Evolutionary conservation across 2,797 vertebrate species (phyloP), one percentile per base, ranked within the genome.

Genomic region (Bovichtus variegatus): DNA sequence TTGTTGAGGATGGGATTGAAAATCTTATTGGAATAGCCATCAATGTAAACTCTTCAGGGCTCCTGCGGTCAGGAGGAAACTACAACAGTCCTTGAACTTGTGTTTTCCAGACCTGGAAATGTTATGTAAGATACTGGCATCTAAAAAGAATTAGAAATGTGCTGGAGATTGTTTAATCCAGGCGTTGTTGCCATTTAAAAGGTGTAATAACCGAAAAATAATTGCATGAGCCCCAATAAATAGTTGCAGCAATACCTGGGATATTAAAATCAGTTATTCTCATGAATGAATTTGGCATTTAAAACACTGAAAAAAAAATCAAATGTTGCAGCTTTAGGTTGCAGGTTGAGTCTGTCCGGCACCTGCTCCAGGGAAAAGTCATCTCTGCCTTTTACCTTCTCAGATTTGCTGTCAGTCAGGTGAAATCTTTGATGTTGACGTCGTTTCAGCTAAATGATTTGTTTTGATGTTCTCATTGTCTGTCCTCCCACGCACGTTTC

Each of bases 401-500:
- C 75, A 15, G 13, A 40, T 71, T 40, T 78, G 75, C 57, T 57
- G 34, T 76, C 40, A 49, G 41, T 74, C 51, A 63, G 49, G 34
- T 60, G 55, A 76, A 66, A 73, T 67, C 25, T 44, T 55, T 71
- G 23, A 7, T n/a, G n/a, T n/a, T n/a, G n/a, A n/a, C n/a, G 53
- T 53, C 29, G 49, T 11, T 18, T 21, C 25, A 25, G 80, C 34
- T 54, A 47, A 76, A 61, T 74, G 27, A 54, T 67, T 81, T 77
- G 70, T 87, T 78, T 81, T 73, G 41, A 49, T 74, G 47, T 78
- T 65, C 6, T 49, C 6, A 3, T 31, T 19, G 71, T 63, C 77
- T 55, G 38, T 76, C 59, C 58, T 78, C 75, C 78, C 71, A 83
- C 74, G 0, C 29, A 74, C 63, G 36, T 61, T 73, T 69, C 62